Evolutionary conservation across 2,797 vertebrate species (phyloP), one percentile per base, ranked within the genome.

Genomic region (Cephalopachus bancanus): DNA sequence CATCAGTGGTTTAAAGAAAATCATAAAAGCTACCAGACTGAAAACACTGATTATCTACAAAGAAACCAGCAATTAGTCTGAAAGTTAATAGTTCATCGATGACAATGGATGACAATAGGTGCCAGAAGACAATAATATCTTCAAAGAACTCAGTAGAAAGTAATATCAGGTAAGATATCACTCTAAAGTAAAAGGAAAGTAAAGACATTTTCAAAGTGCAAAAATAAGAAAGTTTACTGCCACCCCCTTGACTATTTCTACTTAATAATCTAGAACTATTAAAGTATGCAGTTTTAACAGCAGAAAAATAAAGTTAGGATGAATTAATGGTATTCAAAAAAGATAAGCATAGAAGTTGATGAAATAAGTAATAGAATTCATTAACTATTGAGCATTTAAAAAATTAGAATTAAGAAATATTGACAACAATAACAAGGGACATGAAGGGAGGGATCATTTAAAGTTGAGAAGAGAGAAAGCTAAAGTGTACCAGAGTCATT

Each of bases 391-490:
- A 78, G 20, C 64, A 79, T 33, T 62, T 71, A 51, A 20, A 71
- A 67, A 60, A 80, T 60, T 28, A 60, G 37, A 55, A 88, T 64
- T 64, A 79, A 53, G 33, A 62, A 83, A 53, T 55, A 72, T 19
- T 26, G 26, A 57, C 28, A 83, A 55, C 33, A 71, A 10, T 57
- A 19, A 85, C 28, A 44, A 37, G 0, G 12, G 10, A 79, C 65
- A 16, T 16, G 24, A 67, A 7, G 57, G 15, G 9, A 79, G 49
- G 20, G 22, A 71, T 20, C 33, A 20, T 37, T 22, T 44, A 4
- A 89, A 10, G n/a, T 15, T 6, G 0, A 0, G 14, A 2, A 1
- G 7, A 44, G 1, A 19, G 16, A 60, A 57, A 60, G 24, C 11
- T 57, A 49, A 28, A 57, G 9, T 16, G 19, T 24, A 64, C 7